Percentiles rank a stretch among this genome's conserved stretches.
Conservation (phyloP, 2,797 vertebrate genomes). For the Allobates femoralis region DNA sequence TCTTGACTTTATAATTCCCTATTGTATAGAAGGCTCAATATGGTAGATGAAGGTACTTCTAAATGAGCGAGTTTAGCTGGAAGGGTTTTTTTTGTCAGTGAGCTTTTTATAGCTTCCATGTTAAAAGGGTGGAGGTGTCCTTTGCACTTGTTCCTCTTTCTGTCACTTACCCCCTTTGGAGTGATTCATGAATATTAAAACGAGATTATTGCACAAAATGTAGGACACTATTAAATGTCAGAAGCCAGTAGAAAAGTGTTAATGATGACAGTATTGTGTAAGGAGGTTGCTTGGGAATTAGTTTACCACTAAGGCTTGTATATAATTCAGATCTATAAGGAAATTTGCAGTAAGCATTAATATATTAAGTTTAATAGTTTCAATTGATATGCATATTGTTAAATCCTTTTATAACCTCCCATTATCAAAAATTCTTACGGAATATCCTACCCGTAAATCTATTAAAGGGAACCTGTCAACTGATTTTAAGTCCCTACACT, state of each 20-base stretch:
- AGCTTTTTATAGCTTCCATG: conserved; percentile 56
- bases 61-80: conserved; percentile 49
- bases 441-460: too few relatives aligned
- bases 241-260: conserved; percentile 12
- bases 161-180: conserved; percentile 37
- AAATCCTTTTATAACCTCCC: not conserved
- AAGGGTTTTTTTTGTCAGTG: conserved; percentile 50
- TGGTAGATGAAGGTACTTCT: conserved; percentile 39
- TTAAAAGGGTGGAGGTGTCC: conserved; percentile 44
- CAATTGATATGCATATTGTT: not conserved
- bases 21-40: conserved; percentile 26
- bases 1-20: conserved; percentile 46
- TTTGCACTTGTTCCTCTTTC: conserved; percentile 40
- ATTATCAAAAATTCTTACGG: not conserved
- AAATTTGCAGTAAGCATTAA: not conserved
- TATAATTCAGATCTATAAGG: not conserved
- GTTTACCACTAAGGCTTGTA: not conserved
- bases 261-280: not conserved
- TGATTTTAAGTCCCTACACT: too few relatives aligned
- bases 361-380: not conserved
- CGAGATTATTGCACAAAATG: conserved; percentile 26
- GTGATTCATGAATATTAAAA: conserved; percentile 41
- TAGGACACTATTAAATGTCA: conserved; percentile 30
- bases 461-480: too few relatives aligned
- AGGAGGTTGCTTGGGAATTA: not conserved